Evolutionary conservation across 2,113 vertebrate genomes (phyloP).

Genomic region (Elephantulus edwardii): DNA sequence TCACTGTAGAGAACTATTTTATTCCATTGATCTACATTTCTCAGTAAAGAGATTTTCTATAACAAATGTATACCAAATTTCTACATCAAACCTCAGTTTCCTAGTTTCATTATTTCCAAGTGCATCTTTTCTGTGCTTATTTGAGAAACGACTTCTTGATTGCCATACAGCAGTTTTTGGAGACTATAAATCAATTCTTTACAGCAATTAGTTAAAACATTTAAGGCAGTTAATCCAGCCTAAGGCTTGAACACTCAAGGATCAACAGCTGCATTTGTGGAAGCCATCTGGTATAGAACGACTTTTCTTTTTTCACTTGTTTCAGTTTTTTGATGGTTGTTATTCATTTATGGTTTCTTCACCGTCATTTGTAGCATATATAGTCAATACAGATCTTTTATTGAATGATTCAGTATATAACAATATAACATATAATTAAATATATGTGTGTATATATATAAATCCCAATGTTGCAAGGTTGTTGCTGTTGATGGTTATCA

Average conservation of each 20-base stretch:
- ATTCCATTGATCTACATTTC: neutral
- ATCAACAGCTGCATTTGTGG: constrained; percentile 66
- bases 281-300: constrained; percentile 56
- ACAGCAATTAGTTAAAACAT: constrained; percentile 70
- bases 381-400: constrained; percentile 50
- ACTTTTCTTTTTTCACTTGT: constrained; percentile 39
- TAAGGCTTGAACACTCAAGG: constrained; percentile 52
- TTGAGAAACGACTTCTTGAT: constrained; percentile 59
- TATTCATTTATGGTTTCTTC: too few species aligned
- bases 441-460: neutral
- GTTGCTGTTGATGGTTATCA: too few species aligned
- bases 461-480: too few species aligned
- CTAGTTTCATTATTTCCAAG: neutral
- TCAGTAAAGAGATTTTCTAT: neutral
- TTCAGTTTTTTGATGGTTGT: constrained; percentile 1
- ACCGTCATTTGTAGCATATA: constrained; percentile 38
- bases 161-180: constrained; percentile 49
- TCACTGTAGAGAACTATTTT: neutral
- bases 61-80: too few species aligned
- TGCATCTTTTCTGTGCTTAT: constrained; percentile 46
- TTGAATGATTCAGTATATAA: constrained; percentile 41
- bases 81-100: neutral
- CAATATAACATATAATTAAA: neutral
- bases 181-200: constrained; percentile 69
- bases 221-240: constrained; percentile 57